Evolutionary conservation across 1,140 invertebrate species (phyloP), one percentile per base, ranked within the genome.

Genomic region (Tetragonula clypearis): DNA sequence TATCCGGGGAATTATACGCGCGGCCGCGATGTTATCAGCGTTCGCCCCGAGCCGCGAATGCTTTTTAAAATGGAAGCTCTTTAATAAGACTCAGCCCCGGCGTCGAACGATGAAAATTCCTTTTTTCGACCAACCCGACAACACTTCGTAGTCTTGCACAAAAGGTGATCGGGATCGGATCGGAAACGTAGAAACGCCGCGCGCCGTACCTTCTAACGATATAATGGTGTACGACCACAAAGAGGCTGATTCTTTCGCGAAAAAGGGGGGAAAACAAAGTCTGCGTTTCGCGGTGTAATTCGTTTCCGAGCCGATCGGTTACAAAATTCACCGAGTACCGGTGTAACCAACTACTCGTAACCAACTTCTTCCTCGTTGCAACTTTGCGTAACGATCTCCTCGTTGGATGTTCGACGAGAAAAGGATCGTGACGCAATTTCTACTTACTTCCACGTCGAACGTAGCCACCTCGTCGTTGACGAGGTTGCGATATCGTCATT

Each of bases 1-100:
- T 82, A 69, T 78, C 71, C 71, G 30, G 56, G 41, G n/a, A 62
- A 76, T 84, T 68, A 84, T 72, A 79, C 30, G 55, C 41, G n/a
- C 19, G 58, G 35, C 49, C 15, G 19, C 17, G 75, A 74, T 49
- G 41, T n/a, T 26, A 74, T 77, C 76, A 65, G 11, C 56, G 62
- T 77, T 60, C 69, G 15, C 58, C 30, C 2, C 41, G 15, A 55
- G 17, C 49, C 26, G 21, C 19, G 53, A 23, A 56, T 56, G 19
- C 8, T 58, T 53, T 26, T 14, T 35, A 8, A 35, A 41, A 79
- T 23, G 65, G 35, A 35, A 78, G 62, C 68, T 60, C 82, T 85
- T 71, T 72, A 74, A 86, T 86, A 79, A 86, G 41, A 77, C 35
- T 76, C 56, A 68, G 21, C 49, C 60, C 49, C 17, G 26, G 15